Conservation (phyloP, 2,113 vertebrate species). For the Brachypteracias leptosomus region DNA sequence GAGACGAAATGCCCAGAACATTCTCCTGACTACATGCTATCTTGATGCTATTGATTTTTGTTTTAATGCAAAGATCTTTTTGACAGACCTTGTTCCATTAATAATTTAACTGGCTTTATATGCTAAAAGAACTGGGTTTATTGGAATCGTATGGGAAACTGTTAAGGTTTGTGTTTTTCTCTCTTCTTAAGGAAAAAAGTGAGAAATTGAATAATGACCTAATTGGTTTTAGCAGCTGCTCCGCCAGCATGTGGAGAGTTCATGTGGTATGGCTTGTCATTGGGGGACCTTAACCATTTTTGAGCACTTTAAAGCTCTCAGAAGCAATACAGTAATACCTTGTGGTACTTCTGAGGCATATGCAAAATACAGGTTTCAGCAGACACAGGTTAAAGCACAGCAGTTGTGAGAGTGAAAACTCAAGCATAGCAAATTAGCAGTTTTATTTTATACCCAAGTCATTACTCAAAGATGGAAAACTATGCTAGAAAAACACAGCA, state of each 20-base stretch:
- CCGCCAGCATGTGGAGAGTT: constrained; percentile 5
- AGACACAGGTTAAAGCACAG: background rate
- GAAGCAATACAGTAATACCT: background rate
- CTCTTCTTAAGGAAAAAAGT: background rate
- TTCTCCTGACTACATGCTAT: background rate
- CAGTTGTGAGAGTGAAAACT: background rate
- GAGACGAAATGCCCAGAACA: background rate
- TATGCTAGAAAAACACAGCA: background rate
- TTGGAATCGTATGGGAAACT: background rate
- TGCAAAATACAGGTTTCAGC: background rate
- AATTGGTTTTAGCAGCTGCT: constrained; percentile 39
- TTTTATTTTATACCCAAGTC: constrained; percentile 30
- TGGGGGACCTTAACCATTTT: background rate
- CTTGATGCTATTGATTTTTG: background rate
- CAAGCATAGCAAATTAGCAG: background rate
- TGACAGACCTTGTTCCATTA: background rate
- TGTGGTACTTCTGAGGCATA: background rate
- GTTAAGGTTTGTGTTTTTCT: background rate
- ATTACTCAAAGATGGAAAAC: constrained; percentile 27
- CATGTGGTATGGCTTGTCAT: background rate
- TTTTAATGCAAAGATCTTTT: background rate
- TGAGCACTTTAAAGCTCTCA: background rate
- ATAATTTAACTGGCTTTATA: background rate
- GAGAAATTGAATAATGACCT: constrained; percentile 29
- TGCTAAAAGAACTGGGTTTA: background rate